Evolutionary conservation across 2,113 vertebrate species (phyloP).

Genomic region (Ploceus nigricollis): DNA sequence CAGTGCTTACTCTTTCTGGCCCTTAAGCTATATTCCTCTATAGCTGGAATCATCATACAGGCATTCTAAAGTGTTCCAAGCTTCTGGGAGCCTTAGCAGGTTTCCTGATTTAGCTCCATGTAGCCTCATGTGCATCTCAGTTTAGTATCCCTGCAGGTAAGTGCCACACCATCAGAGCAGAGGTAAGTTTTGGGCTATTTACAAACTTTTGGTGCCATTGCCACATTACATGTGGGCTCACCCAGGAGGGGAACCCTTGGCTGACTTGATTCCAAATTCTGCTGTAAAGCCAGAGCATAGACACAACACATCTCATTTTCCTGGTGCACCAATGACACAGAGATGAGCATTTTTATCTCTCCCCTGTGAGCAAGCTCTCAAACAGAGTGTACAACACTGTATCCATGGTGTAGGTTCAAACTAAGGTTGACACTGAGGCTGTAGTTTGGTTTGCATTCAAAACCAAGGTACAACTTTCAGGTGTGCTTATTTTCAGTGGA

Average conservation of each 20-base stretch:
- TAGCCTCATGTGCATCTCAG: neutral
- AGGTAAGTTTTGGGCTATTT: neutral
- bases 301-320: fast-evolving
- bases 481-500: neutral
- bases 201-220: neutral
- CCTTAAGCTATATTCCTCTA: neutral
- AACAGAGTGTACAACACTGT: neutral
- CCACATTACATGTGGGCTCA: fast-evolving
- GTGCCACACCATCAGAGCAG: neutral
- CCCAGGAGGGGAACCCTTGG: neutral
- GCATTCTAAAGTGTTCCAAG: neutral
- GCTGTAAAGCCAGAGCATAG: neutral
- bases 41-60: neutral
- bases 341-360: neutral
- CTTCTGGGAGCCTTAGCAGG: neutral
- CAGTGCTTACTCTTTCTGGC: neutral
- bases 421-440: neutral
- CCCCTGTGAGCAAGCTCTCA: neutral
- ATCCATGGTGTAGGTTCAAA: neutral
- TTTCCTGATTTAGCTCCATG: neutral
- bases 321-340: neutral
- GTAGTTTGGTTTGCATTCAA: neutral
- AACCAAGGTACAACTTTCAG: neutral
- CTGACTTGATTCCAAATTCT: neutral
- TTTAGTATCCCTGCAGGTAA: neutral